Base-by-base conservation (phyloP, 35 echinoderm and acorn worm genomes). In the Eucidaris tribuloides region DNA sequence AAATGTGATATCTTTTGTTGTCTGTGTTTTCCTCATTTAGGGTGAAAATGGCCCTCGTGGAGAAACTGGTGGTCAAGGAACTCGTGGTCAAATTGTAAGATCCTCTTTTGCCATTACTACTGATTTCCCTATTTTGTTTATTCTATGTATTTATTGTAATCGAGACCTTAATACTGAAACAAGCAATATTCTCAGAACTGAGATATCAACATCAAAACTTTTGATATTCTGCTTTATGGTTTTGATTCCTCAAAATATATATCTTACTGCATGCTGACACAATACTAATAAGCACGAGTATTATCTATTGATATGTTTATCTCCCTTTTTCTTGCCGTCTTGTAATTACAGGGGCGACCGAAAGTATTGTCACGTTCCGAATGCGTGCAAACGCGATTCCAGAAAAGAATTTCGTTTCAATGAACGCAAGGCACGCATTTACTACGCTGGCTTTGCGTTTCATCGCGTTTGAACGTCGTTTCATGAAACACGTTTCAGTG, bases 1-100 rank as follows among this genome's bases (percentile, higher is more conserved):
- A 11, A 11, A 9, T 11, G 9, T 52, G 9, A n/a, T 52, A 11
- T 11, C 9, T 52, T 9, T 52, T 52, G n/a, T 9, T 52, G 9
- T 52, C n/a, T 9, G 48, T 9, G n/a, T 11, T 11, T n/a, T 52
- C n/a, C 9, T 11, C 19, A 2, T 74, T 0, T 22, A 74, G 68
- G 68, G 68, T 24, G 68, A 49, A 49, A 24, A 71, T 15, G 82
- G 82, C 29, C 24, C 61, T n/a, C 82, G 63, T 48, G 82, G 82
- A 34, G 65, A 68, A 15, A n/a, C 62, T 31, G 82, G 82, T 35
- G 35, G 24, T 48, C 61, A 65, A 23, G 82, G 68, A 42, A 22
- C 37, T 44, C 68, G 68, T 24, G 68, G 68, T 74, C 68, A 42
- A 2, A 33, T 40, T 17, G 68, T 74, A 74, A 74, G 68, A 42